Base-by-base conservation (phyloP, 2,888 invertebrate genomes). In the Limnephilus auricula region DNA sequence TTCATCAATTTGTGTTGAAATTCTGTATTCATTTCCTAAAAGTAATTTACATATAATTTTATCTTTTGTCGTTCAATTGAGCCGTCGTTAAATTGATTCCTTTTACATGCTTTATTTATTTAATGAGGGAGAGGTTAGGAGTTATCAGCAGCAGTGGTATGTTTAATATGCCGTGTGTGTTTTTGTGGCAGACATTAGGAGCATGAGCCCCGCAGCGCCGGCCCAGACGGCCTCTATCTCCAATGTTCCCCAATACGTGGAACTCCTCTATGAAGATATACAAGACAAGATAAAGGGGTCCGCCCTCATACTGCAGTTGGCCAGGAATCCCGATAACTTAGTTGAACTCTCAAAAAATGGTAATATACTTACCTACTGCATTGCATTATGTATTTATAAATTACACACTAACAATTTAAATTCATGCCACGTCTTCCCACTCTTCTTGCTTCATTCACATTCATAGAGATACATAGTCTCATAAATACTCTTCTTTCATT, bases 211-310 rank as follows among this genome's bases (percentile, higher is more conserved):
- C 92, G 95, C 96, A 34, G 97, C 98, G 94, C 97, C 97, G 90
- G 97, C 97, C 37, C 96, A 93, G 25, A 40, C 91, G 9, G 93
- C 93, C 84, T 96, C 98, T 93, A 97, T 99, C 93, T 98, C 98
- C 94, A 97, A 97, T 94, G 96, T 99, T 93, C 98, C 99, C 94
- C 98, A 98, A 94, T 99, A 99, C 95, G 98, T 99, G 90, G 99
- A 99, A 95, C 95, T 99, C 93, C 96, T 99, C 32, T 99, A 99
- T 95, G 99, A 99, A 95, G 99, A 99, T 93, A 97, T 98, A 94
- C 96, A 97, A 50, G 99, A 99, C 94, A 99, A 99, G 96, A 98
- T 99, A 86, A 97, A 97, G 94, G 99, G 99, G 40, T 99, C 99
- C 10, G 98, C 98, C 40, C 96, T 99, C 93, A 98, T 99, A 93